A percentile compares a stretch with the other conserved stretches of the same genome.
Evolutionary conservation across 2,888 invertebrate species (phyloP).

Genomic region (Ophion slaviceki): DNA sequence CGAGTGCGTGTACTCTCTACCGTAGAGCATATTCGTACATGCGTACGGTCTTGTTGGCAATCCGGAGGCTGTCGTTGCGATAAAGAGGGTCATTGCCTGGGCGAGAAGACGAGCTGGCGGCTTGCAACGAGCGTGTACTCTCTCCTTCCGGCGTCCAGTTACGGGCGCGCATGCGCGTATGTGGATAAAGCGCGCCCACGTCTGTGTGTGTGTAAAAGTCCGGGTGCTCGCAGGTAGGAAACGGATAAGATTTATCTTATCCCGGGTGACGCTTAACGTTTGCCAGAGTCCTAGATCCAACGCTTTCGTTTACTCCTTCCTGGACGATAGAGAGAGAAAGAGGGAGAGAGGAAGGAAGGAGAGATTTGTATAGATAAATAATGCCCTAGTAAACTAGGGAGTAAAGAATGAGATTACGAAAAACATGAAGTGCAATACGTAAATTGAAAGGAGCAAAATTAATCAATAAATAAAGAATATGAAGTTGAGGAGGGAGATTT

Average conservation of each 20-base stretch:
- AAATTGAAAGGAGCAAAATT: too few species aligned
- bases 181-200: not conserved
- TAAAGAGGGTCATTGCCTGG: slow-evolving; percentile 61
- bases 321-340: not conserved
- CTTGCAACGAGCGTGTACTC: not conserved
- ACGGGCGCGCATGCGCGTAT: not conserved
- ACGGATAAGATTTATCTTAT: slow-evolving; percentile 64
- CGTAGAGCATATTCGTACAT: slow-evolving; percentile 15
- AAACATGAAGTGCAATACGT: too few species aligned
- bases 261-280: slow-evolving; percentile 30
- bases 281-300: not conserved
- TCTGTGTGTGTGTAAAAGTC: slow-evolving; percentile 36
- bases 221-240: slow-evolving; percentile 58
- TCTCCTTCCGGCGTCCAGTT: not conserved
- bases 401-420: too few species aligned
- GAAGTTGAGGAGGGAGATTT: too few species aligned
- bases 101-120: slow-evolving; percentile 18
- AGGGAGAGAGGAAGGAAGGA: not conserved
- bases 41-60: slow-evolving; percentile 37
- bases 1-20: not conserved
- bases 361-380: too few species aligned
- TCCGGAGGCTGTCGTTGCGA: slow-evolving; percentile 51
- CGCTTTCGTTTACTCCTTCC: not conserved
- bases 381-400: too few species aligned
- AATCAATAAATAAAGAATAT: too few species aligned